Percentiles rank a stretch among this genome's conserved stretches.
These are phyloP conservation scores for Rhodinocichla rosea DNA, from an alignment of 2,113 vertebrate species.

Conservation along the genomic window DNA sequence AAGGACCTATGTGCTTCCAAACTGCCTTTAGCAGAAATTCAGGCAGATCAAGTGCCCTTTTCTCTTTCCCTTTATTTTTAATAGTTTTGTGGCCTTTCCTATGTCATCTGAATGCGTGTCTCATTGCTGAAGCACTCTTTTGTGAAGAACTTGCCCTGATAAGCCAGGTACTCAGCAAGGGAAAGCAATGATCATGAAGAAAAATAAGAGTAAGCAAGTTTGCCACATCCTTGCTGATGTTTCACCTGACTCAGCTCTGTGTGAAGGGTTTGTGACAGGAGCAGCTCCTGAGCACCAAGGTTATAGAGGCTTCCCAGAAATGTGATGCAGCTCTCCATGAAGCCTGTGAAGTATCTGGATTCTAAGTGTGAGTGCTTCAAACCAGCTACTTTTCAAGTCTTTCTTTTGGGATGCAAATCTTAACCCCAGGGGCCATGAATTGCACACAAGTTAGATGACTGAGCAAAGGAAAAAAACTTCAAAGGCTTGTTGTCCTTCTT, in stretches of 20 bases:
- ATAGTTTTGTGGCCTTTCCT: not conserved
- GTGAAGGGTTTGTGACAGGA: not conserved
- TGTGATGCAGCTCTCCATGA: not conserved
- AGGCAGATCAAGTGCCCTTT: not conserved
- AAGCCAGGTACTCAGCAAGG: not conserved
- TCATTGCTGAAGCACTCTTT: not conserved
- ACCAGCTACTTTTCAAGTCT: slow-evolving; percentile 41
- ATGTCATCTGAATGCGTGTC: not conserved
- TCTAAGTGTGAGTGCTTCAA: not conserved
- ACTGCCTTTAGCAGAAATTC: not conserved
- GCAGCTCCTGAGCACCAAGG: not conserved
- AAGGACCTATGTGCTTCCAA: not conserved
- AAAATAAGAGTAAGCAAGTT: slow-evolving; percentile 14
- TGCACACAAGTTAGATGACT: slow-evolving; percentile 11
- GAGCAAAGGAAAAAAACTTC: slow-evolving; percentile 51
- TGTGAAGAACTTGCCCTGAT: not conserved
- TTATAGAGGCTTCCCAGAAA: not conserved
- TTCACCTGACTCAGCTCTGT: not conserved
- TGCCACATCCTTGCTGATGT: slow-evolving; percentile 2
- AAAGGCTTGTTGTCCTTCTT: slow-evolving; percentile 51
- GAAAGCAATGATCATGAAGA: not conserved
- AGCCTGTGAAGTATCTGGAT: not conserved
- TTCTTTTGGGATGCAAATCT: slow-evolving; percentile 60
- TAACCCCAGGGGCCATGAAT: not conserved
- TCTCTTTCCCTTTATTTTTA: not conserved